These are phyloP conservation scores for Tetanocera ferruginea DNA, from an alignment of 2,888 invertebrate genomes.

Conservation along the genomic window DNA sequence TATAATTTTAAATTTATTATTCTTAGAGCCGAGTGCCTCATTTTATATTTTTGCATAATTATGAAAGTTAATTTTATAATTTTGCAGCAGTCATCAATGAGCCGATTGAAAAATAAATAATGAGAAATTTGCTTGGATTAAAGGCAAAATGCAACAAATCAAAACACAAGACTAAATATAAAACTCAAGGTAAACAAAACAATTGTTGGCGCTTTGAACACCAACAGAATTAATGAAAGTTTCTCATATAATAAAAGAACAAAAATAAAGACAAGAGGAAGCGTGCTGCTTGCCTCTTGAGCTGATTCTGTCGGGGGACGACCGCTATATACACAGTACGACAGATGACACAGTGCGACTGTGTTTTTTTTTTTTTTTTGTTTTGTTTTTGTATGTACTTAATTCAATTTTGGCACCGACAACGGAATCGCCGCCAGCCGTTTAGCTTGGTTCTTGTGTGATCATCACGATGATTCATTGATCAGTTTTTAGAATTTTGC, in stretches of 20 bases:
- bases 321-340: neutral
- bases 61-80: neutral
- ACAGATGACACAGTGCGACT: neutral
- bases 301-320: constrained; percentile 16
- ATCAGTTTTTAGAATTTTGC: constrained; percentile 21
- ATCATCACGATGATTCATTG: constrained; percentile 8
- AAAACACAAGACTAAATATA: constrained; percentile 39
- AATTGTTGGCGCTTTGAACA: neutral
- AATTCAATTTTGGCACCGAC: neutral
- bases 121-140: too few species aligned
- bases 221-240: neutral
- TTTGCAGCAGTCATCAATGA: too few species aligned
- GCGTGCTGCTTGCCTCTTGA: neutral
- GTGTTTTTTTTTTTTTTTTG: too few species aligned
- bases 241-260: neutral
- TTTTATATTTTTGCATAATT: too few species aligned
- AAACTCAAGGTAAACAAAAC: constrained; percentile 46
- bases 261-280: neutral
- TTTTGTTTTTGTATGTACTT: too few species aligned
- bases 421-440: neutral
- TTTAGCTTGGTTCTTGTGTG: neutral
- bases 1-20: too few species aligned
- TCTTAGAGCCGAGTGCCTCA: too few species aligned
- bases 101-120: neutral
- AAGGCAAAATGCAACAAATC: constrained; percentile 3